Evolutionary conservation across 2,113 vertebrate genomes (phyloP).

Genomic region (Heterotilapia buettikoferi): DNA sequence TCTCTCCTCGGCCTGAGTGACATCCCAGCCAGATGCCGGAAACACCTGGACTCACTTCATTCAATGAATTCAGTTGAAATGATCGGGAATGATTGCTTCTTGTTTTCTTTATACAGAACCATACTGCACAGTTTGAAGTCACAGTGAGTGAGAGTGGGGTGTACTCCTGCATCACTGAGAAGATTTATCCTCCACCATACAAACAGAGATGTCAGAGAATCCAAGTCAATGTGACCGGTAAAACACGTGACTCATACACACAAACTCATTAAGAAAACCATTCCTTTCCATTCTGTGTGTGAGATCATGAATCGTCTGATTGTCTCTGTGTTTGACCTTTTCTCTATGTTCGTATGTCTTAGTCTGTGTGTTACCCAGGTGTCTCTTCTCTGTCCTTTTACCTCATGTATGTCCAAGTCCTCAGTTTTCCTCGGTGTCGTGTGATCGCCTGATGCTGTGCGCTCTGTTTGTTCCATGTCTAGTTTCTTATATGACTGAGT

Average conservation of each 20-base stretch:
- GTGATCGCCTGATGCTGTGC: neutral
- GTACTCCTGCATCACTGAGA: neutral
- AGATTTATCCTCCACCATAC: neutral
- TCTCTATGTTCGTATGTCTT: neutral
- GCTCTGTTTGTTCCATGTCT: neutral
- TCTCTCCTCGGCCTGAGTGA: neutral
- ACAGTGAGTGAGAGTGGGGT: neutral
- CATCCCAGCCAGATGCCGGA: neutral
- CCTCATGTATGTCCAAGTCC: neutral
- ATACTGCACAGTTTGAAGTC: neutral
- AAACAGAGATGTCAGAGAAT: neutral
- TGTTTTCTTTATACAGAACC: neutral
- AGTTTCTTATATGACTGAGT: neutral
- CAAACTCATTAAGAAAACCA: neutral
- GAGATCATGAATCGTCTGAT: neutral
- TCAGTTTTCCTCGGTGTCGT: neutral
- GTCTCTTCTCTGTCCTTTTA: neutral
- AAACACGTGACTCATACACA: neutral
- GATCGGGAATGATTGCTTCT: neutral
- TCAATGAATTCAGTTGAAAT: neutral
- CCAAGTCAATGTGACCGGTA: neutral
- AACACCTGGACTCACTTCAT: neutral
- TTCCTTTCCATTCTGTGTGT: neutral
- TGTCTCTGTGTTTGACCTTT: accelerated
- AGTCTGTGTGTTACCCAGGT: neutral